Evolutionary conservation across 2,888 invertebrate species (phyloP).

Genomic region (Ischnus inquisitorius): DNA sequence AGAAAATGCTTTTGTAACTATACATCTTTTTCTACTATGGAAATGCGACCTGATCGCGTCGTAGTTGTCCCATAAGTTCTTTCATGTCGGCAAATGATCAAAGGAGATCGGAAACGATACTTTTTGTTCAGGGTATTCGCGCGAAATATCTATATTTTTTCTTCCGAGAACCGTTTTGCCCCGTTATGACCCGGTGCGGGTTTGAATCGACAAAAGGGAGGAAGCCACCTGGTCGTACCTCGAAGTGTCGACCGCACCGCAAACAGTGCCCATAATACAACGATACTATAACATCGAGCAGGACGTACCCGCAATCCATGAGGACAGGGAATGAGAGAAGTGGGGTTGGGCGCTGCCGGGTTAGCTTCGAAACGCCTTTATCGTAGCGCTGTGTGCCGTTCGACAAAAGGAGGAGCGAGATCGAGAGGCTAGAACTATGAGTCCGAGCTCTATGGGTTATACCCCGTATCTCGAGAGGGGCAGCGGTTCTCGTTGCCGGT

Average conservation of each 20-base stretch:
- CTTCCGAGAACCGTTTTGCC: neutral
- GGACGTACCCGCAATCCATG: neutral
- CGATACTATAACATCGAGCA: neutral
- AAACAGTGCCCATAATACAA: constrained; percentile 19
- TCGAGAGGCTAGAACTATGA: constrained; percentile 15
- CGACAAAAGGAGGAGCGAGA: constrained; percentile 7
- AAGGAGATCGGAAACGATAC: neutral
- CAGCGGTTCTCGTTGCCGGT: constrained; percentile 71
- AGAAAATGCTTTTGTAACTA: too few relatives aligned
- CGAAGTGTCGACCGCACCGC: constrained; percentile 11
- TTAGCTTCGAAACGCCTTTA: constrained; percentile 21
- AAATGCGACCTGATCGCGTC: too few relatives aligned
- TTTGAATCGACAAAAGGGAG: neutral
- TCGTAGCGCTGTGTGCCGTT: neutral
- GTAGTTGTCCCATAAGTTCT: too few relatives aligned
- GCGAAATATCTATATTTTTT: neutral
- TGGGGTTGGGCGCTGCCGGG: neutral
- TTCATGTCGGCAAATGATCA: too few relatives aligned
- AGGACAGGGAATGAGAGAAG: constrained; percentile 4
- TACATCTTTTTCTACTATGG: too few relatives aligned
- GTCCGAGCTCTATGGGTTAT: constrained; percentile 20
- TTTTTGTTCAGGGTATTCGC: neutral
- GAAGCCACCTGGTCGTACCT: constrained; percentile 5
- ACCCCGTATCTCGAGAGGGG: constrained; percentile 66
- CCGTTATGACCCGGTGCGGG: neutral